These are phyloP conservation scores for Didymodactylos carnosus DNA, from an alignment of 2,888 invertebrate species.

Conservation along the genomic window DNA sequence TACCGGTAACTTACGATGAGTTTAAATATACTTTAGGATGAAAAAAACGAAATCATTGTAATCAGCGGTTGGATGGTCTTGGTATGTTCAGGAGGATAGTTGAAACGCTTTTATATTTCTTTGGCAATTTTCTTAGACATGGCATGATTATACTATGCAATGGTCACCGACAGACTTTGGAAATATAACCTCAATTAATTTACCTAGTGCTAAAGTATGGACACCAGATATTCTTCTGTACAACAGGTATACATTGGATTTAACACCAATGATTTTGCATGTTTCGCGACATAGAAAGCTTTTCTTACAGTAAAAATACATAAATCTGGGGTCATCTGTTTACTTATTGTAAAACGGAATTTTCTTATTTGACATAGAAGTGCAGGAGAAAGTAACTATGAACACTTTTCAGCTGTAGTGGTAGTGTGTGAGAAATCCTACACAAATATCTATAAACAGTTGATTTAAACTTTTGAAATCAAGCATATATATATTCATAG, in stretches of 20 bases:
- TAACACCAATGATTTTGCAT: too few species aligned
- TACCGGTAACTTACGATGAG: too few species aligned
- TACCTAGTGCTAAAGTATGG: slow-evolving; percentile 4
- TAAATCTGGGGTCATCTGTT: too few species aligned
- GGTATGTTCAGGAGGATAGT: neutral
- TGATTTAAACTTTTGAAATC: too few species aligned
- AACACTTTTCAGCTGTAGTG: too few species aligned
- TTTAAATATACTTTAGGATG: slow-evolving; percentile 8
- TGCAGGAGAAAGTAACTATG: too few species aligned
- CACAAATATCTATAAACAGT: too few species aligned
- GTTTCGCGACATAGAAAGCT: rapidly evolving
- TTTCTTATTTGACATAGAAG: too few species aligned
- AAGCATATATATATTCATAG: too few species aligned
- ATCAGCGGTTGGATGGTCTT: slow-evolving; percentile 10
- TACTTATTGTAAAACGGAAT: too few species aligned
- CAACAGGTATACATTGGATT: neutral
- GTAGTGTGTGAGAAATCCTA: too few species aligned
- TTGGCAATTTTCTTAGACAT: neutral
- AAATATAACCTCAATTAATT: neutral
- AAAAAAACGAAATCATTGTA: slow-evolving; percentile 5
- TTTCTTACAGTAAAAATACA: too few species aligned
- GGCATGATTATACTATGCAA: slow-evolving; percentile 10
- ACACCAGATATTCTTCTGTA: slow-evolving; percentile 2
- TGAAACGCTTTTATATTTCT: neutral
- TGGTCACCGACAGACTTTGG: slow-evolving; percentile 10